Evolutionary conservation across 1,140 invertebrate genomes (phyloP), one percentile per base, ranked within the genome.

Genomic region (Neuroterus valhalla): DNA sequence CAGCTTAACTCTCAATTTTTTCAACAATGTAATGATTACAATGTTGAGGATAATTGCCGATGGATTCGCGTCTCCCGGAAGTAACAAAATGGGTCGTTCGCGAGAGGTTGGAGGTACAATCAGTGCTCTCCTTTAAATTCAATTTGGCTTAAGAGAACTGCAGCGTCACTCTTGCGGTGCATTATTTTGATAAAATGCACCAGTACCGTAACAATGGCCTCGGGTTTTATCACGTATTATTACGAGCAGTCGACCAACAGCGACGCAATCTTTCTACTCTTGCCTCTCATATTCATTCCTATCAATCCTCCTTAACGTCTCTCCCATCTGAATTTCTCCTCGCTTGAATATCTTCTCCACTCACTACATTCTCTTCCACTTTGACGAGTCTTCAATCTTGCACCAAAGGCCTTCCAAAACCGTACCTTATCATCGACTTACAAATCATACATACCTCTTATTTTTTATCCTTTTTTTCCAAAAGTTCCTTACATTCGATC

Each of bases 161-260:
- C 55, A 31, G 55, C 11, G 55, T 62, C 55, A 62, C 55, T 62
- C 26, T 62, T 62, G 55, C 55, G 21, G 55, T 62, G 55, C 55
- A 62, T 62, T 62, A 62, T 62, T 62, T 62, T 62, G 55, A 62
- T 62, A 62, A 62, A 62, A 26, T 62, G 12, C 26, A 62, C 26
- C 55, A 62, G 55, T 62, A 62, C 55, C 55, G 55, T 62, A 62
- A 62, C 55, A 62, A 62, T 62, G 55, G 55, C 55, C 55, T 62
- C 55, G 23, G 55, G 55, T 62, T 62, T 62, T 62, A 62, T 62
- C 55, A 15, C 55, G 55, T 62, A 62, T 62, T 62, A 62, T 62
- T 38, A 26, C 26, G 55, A 62, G 55, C 55, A 62, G 55, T 26
- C 23, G 26, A 62, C 55, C 55, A 62, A 62, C 55, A 62, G 31